phyloP scores from a whole-genome alignment of 2,113 vertebrate species.

The Pseudopodoces humilis region DNA sequence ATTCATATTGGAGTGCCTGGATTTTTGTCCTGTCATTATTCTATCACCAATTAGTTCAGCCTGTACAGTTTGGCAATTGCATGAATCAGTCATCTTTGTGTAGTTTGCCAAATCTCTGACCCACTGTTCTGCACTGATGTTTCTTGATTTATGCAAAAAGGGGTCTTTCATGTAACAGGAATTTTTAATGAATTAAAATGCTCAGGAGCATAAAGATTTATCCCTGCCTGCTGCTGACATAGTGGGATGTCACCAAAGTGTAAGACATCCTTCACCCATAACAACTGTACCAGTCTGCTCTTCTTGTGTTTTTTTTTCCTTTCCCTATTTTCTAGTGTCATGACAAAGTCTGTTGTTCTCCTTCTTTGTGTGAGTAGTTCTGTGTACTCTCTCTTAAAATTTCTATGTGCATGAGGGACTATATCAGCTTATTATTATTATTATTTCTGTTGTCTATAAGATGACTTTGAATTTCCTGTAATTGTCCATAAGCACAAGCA shows the following conservation, averaged over 20 bases:
- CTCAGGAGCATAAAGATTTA: not conserved
- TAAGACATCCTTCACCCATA: not conserved
- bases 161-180: not conserved
- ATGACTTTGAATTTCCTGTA: not conserved
- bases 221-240: not conserved
- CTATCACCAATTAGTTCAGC: constrained; percentile 27
- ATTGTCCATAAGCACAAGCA: not conserved
- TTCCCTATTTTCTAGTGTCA: not conserved
- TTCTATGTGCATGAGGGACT: not conserved
- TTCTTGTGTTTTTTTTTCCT: not conserved
- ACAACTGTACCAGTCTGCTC: not conserved
- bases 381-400: not conserved
- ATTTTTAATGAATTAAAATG: not conserved
- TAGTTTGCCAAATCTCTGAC: constrained; percentile 16
- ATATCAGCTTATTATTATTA: not conserved
- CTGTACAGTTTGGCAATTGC: constrained; percentile 15
- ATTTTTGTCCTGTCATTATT: constrained; percentile 44
- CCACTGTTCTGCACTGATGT: not conserved
- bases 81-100: constrained; percentile 4
- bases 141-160: not conserved
- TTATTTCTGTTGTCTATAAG: not conserved
- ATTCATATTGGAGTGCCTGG: not conserved
- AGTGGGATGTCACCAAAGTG: not conserved
- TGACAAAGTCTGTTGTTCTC: not conserved
- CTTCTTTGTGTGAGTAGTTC: not conserved